phyloP scores from a whole-genome alignment of 1,140 invertebrate genomes.

The Idris sp. region DNA sequence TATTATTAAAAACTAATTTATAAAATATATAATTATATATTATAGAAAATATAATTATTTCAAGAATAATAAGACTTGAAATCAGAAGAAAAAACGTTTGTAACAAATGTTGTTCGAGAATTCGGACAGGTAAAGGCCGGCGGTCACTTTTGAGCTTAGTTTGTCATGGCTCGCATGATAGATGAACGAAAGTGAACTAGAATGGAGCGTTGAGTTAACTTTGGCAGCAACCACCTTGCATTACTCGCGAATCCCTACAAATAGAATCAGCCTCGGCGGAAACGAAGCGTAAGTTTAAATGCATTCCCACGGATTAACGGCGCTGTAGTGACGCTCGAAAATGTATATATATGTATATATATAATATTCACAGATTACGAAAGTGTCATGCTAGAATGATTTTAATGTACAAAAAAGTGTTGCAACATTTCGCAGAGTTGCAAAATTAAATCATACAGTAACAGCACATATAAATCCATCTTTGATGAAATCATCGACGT shows the following conservation, averaged over 20 bases:
- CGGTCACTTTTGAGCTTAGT: conserved; percentile 75
- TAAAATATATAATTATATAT: too few species aligned
- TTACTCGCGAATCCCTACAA: conserved; percentile 50
- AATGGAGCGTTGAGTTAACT: conserved; percentile 54
- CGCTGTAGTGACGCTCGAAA: not conserved
- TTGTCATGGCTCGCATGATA: conserved; percentile 78
- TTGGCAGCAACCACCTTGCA: conserved; percentile 65
- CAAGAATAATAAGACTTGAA: too few species aligned
- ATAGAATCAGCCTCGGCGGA: conserved; percentile 47
- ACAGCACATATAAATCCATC: too few species aligned
- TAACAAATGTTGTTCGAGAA: conserved; percentile 74
- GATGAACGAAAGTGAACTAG: conserved; percentile 69
- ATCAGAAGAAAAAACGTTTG: conserved; percentile 77
- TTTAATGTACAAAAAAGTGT: not conserved
- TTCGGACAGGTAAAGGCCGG: conserved; percentile 70
- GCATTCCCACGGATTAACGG: conserved; percentile 19
- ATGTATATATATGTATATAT: too few species aligned
- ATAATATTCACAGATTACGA: not conserved
- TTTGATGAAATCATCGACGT: too few species aligned
- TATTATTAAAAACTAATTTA: too few species aligned
- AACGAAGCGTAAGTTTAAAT: conserved; percentile 29
- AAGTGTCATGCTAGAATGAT: not conserved
- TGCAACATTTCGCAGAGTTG: too few species aligned
- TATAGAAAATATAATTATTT: too few species aligned
- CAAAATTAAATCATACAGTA: too few species aligned